Evolutionary conservation across 2,797 vertebrate genomes (phyloP), one percentile per base, ranked within the genome.

Genomic region (Petrocephalus sullivani): DNA sequence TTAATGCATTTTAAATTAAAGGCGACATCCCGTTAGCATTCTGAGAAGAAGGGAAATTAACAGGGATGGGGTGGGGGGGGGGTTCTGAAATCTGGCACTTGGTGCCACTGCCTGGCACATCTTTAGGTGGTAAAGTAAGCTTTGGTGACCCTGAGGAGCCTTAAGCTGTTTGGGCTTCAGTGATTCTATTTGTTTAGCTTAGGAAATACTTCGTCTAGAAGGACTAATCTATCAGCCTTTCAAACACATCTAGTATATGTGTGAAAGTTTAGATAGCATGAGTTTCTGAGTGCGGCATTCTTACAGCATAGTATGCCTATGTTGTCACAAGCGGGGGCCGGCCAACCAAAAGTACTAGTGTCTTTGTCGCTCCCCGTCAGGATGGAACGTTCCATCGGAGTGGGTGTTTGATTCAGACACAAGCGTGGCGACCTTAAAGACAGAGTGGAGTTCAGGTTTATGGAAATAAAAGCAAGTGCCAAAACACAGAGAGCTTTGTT

Each of bases 371-470:
- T 60, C 33, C 56, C 37, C 14, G 5, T 33, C 71, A 3, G 54
- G 51, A 90, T 90, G 89, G 93, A 92, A 89, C 88, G 88, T 88
- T 93, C 85, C 88, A 57, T 91, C 60, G 37, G 90, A 94, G 71
- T 90, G 92, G 28, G 28, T 28, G 28, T 28, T 28, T 28, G 28
- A 28, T 1, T 28, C 28, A 28, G 28, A 28, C 28, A 28, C 28
- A 28, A 28, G 28, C 28, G 28, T 28, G 84, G 46, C 91, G 93
- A 94, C 93, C 93, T 94, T 94, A 90, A 89, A 89, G 78, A 28
- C 19, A 12, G 93, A 93, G 94, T 92, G 94, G 94, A 90, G 93
- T 90, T 54, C 87, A 86, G 87, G 56, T 61, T 84, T 90, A 83
- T 89, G 54, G 82, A 67, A 53, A 81, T 86, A 87, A 60, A 61